Evolutionary conservation across 2,797 vertebrate species (phyloP).

Genomic region (Phoebastria nigripes): DNA sequence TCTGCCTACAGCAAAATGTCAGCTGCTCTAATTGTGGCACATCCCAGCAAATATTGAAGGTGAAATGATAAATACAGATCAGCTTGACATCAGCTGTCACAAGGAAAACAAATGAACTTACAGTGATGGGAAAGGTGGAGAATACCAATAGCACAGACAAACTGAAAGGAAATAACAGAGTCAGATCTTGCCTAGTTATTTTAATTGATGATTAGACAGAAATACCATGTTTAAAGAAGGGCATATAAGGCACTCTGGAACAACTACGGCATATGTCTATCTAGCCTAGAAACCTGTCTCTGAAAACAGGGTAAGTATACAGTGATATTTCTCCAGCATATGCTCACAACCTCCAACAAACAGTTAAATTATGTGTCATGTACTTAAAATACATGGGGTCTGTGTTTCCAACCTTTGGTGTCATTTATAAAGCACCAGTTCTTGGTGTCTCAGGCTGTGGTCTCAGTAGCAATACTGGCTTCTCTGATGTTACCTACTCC

Average conservation of each 20-base stretch:
- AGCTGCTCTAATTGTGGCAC: slow-evolving; percentile 38
- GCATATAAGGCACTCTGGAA: background rate
- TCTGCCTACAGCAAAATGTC: slow-evolving; percentile 57
- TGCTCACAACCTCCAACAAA: background rate
- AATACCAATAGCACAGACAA: slow-evolving; percentile 16
- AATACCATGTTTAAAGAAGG: background rate
- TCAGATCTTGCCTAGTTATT: background rate
- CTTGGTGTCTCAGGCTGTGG: background rate
- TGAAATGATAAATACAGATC: slow-evolving; percentile 48
- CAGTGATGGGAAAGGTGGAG: background rate
- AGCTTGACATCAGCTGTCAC: slow-evolving; percentile 39
- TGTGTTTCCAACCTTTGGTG: background rate
- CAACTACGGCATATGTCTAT: background rate
- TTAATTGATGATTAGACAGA: background rate
- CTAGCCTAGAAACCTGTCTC: background rate
- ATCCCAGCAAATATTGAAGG: slow-evolving; percentile 53
- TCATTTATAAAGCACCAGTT: background rate
- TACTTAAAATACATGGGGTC: background rate
- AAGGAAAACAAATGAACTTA: slow-evolving; percentile 30
- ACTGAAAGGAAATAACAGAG: background rate
- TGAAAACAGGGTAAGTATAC: background rate
- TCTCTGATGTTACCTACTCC: background rate
- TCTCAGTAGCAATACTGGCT: background rate
- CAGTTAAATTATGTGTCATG: background rate
- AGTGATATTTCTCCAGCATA: background rate